phyloP scores from a whole-genome alignment of 1,140 invertebrate genomes.

The Octopus sinensis region DNA sequence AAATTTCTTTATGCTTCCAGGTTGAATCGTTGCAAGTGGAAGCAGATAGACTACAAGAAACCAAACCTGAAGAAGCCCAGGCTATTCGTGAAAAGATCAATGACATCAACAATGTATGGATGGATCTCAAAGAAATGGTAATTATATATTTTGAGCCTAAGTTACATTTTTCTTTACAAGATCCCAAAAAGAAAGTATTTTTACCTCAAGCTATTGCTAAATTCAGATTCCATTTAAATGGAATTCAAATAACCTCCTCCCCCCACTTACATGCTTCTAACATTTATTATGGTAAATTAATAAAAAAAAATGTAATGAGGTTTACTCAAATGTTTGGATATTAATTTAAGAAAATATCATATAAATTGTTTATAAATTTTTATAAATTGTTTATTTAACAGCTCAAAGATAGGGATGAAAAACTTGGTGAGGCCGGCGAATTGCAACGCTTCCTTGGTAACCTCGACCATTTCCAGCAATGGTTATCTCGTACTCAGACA shows the following conservation, averaged over 20 bases:
- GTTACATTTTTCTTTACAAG: too few relatives aligned
- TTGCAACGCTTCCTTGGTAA: slow-evolving; percentile 96
- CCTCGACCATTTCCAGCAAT: slow-evolving; percentile 98
- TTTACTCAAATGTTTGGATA: too few relatives aligned
- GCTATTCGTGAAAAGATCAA: slow-evolving; percentile 85
- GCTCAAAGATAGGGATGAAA: slow-evolving; percentile 94
- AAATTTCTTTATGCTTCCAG: slow-evolving; percentile 32
- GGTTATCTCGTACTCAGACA: slow-evolving; percentile 98
- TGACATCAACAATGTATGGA: slow-evolving; percentile 90
- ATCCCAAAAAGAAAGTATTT: too few relatives aligned
- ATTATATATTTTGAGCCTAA: slow-evolving; percentile 19
- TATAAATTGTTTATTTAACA: slow-evolving; percentile 40
- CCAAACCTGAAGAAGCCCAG: slow-evolving; percentile 93
- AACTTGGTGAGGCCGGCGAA: slow-evolving; percentile 97
- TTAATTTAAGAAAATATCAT: too few relatives aligned
- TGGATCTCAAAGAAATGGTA: slow-evolving; percentile 92
- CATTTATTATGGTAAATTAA: too few relatives aligned
- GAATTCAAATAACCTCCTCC: too few relatives aligned
- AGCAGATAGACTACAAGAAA: slow-evolving; percentile 82
- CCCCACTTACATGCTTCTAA: too few relatives aligned
- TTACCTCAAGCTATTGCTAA: too few relatives aligned
- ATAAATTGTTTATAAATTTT: not conserved
- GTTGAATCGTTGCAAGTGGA: slow-evolving; percentile 88
- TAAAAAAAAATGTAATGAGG: too few relatives aligned
- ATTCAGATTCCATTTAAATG: too few relatives aligned